Conservation (phyloP, 2,113 vertebrate genomes). For the Antechinus flavipes region DNA sequence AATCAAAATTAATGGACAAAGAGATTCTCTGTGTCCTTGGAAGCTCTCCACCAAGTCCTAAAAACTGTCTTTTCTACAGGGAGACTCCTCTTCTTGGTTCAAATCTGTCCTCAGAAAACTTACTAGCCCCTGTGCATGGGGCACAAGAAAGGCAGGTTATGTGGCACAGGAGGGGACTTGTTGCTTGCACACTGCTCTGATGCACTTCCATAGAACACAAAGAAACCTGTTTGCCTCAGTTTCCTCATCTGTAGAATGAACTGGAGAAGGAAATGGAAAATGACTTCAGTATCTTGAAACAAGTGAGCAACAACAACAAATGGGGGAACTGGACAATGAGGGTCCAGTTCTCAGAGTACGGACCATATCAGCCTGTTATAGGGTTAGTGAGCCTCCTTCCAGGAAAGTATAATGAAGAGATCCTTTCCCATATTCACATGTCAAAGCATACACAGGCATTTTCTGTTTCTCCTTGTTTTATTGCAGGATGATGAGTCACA, state of each 20-base stretch:
- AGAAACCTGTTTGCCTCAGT: background rate
- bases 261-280: background rate
- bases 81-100: background rate
- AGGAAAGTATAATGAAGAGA: background rate
- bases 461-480: background rate
- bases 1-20: background rate
- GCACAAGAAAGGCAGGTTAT: conserved; percentile 21
- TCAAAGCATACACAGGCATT: background rate
- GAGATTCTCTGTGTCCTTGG: background rate
- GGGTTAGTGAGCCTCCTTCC: background rate
- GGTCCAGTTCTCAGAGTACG: background rate
- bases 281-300: background rate
- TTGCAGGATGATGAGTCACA: background rate
- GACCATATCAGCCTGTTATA: background rate
- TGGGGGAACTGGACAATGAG: background rate
- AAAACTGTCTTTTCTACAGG: background rate
- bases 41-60: background rate
- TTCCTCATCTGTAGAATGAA: background rate
- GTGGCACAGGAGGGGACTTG: conserved; percentile 25
- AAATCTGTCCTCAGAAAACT: background rate
- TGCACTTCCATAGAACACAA: background rate
- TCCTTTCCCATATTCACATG: background rate
- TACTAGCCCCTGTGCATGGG: background rate
- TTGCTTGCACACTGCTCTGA: background rate
- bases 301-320: background rate